Base-by-base conservation (phyloP, 2,888 invertebrate genomes). In the Chironomus tentans region DNA sequence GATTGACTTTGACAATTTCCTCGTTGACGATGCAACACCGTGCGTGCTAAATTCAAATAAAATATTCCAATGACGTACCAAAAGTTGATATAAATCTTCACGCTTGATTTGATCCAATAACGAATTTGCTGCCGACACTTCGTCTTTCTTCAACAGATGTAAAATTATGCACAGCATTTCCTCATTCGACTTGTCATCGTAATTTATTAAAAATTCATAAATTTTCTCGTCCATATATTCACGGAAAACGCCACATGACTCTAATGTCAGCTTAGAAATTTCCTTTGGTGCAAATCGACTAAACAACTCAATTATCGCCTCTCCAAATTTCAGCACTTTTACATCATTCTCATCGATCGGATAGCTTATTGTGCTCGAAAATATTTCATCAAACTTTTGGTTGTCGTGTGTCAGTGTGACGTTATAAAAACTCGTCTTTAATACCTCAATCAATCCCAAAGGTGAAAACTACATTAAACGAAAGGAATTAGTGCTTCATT, bases 151-250 rank as follows among this genome's bases (percentile, higher is more conserved):
- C 6, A 77, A 56, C 1, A 62, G 6, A 28, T 77, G 70, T 10
- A 77, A 22, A n/a, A 77, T 76, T 46, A 77, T 47, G 24, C 76
- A 73, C 0, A 77, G 28, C 4, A 75, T 69, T 22, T 77, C 77
- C 15, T 77, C 77, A 48, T 69, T 76, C 2, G 76, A 70, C 68
- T 68, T 65, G 13, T 65, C 68, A 4, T 62, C 7, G 7, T 22
- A 68, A 6, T 74, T 56, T n/a, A 12, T 46, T 70, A 87, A 80
- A 65, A 87, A 83, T 61, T 83, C 81, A 18, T 87, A 85, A 71
- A 88, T 80, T 79, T 87, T 86, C 77, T 87, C 87, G 0, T 87
- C 87, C 0, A 86, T 85, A 77, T 87, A 87, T 78, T 88, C 87
- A 22, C 87, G 80, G 6, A 88, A 79, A 62, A 87, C 84, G 12